These are phyloP conservation scores for Tenthredo mesomela DNA, from an alignment of 2,888 invertebrate genomes.

Conservation along the genomic window DNA sequence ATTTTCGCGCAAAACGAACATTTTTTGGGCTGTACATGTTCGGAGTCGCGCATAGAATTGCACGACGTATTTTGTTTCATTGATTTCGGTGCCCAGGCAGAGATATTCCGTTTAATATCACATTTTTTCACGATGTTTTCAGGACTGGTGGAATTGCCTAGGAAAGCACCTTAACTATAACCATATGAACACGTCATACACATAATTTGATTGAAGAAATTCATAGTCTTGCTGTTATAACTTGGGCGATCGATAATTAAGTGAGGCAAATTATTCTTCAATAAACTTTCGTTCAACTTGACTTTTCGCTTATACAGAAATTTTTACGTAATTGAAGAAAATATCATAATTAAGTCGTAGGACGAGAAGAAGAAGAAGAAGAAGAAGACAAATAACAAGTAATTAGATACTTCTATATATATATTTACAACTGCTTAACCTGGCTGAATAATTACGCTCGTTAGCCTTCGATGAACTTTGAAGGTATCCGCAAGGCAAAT, in stretches of 20 bases:
- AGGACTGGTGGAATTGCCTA: no score
- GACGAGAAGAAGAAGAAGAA: conserved; percentile 18
- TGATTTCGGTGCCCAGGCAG: no score
- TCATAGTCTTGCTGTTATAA: not conserved
- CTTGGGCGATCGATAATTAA: not conserved
- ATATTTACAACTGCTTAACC: conserved; percentile 31
- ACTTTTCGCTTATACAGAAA: not conserved
- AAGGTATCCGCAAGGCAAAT: conserved; percentile 17
- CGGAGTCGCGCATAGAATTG: no score
- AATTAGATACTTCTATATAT: conserved; percentile 32
- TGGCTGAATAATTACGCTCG: conserved; percentile 38
- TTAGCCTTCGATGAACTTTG: conserved; percentile 33
- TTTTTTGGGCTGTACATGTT: no score
- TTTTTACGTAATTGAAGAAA: conserved; percentile 17
- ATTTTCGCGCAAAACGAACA: no score
- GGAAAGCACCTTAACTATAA: no score
- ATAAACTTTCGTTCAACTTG: not conserved
- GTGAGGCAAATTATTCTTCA: not conserved
- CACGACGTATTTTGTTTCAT: no score
- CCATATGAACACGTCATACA: not conserved
- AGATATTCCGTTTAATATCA: no score
- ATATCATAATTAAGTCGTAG: conserved; percentile 33
- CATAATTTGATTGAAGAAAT: not conserved
- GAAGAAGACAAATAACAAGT: conserved; percentile 34
- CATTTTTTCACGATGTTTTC: no score